Evolutionary conservation across 2,797 vertebrate species (phyloP), one percentile per base, ranked within the genome.

Genomic region (Capromys pilorides): DNA sequence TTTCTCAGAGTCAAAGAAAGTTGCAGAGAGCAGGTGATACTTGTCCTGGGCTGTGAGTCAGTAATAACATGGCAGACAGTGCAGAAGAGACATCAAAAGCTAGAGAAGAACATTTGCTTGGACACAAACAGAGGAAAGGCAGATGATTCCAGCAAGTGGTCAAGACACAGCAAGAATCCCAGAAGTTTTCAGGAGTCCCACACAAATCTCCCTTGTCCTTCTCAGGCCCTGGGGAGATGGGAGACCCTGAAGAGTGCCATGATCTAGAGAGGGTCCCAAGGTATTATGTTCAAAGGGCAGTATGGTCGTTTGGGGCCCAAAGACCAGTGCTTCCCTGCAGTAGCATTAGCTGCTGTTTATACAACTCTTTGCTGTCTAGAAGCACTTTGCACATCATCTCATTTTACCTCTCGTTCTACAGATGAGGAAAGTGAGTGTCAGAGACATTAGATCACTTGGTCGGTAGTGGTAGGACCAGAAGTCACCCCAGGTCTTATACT

Each of bases 1-100:
- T 92, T 80, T 88, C 75, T 91, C 24, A 36, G 88, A 85, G 59
- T 84, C 73, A 86, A 78, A 94, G 33, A 39, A 89, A 82, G 89
- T 69, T 91, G 77, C n/a, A 73, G 66, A 77, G 41, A 86, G n/a
- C n/a, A 49, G 61, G 61, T 24, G 0, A 51, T 31, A 66, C 66
- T 54, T 39, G 36, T 57, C 81, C 84, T 80, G 80, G 9, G 33
- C 75, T 51, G 2, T 6, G 4, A 85, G 26, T 91, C 78, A 36
- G 67, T 41, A 75, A 49, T 24, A 61, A 41, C 7, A 33, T 51
- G 21, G 19, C 7, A 69, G 36, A 31, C 4, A 4, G 39, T 39
- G 39, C 8, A 8, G 10, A 59, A 18, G 22, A 67, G 28, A 8
- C 69, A 36, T 26, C 0, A 0, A 3, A 69, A 24, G 33, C 8